phyloP scores from a whole-genome alignment of 2,888 invertebrate species.

The Hypena proboscidalis region DNA sequence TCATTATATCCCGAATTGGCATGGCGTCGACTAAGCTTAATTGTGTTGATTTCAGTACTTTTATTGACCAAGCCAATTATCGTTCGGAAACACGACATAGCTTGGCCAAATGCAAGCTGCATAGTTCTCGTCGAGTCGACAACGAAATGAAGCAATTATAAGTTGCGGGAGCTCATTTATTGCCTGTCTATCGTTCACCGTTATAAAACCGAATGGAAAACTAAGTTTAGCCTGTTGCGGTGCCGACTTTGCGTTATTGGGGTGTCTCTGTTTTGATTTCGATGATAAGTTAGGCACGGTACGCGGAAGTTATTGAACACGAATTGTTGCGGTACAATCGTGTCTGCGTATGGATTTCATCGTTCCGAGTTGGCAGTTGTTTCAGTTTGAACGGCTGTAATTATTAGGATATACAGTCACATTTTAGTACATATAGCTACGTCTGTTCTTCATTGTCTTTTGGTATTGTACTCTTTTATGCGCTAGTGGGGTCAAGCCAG shows the following conservation, averaged over 20 bases:
- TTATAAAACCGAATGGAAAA: slow-evolving; percentile 77
- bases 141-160: slow-evolving; percentile 84
- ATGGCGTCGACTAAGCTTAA: background rate
- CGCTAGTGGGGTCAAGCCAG: no score
- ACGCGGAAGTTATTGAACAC: slow-evolving; percentile 39
- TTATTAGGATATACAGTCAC: background rate
- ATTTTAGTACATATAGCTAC: background rate
- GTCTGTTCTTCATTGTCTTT: background rate
- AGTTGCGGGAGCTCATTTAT: slow-evolving; percentile 81
- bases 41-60: slow-evolving; percentile 22
- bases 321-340: slow-evolving; percentile 35
- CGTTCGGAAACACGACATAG: slow-evolving; percentile 50
- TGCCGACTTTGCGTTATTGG: slow-evolving; percentile 57
- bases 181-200: slow-evolving; percentile 78
- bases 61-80: slow-evolving; percentile 47
- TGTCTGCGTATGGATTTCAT: slow-evolving; percentile 15
- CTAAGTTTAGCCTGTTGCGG: slow-evolving; percentile 69
- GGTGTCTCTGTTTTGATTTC: slow-evolving; percentile 52
- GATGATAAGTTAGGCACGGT: slow-evolving; percentile 38
- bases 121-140: slow-evolving; percentile 57
- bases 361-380: background rate
- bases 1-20: slow-evolving; percentile 1
- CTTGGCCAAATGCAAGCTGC: slow-evolving; percentile 61
- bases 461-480: no score
- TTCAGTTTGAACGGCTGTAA: slow-evolving; percentile 1